Evolutionary conservation across 2,888 invertebrate species (phyloP).

Genomic region (Amblyteles armatorius): DNA sequence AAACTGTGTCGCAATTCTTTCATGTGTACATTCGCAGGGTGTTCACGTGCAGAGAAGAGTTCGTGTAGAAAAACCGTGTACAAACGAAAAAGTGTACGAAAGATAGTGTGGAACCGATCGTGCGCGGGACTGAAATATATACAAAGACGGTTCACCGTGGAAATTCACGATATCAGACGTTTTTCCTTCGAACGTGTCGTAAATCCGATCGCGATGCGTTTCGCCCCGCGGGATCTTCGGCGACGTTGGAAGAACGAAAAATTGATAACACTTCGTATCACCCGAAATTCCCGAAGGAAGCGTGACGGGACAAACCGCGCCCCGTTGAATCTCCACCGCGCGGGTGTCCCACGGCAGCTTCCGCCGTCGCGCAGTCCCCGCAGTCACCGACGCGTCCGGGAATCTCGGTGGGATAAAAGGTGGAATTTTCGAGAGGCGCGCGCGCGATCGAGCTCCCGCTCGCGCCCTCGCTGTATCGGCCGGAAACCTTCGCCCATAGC

Average conservation of each 20-base stretch:
- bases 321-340: neutral
- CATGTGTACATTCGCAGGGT: too few species aligned
- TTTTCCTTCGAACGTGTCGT: neutral
- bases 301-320: neutral
- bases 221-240: neutral
- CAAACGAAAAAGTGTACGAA: too few species aligned
- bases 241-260: neutral
- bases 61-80: too few species aligned
- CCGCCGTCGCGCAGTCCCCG: neutral
- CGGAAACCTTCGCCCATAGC: neutral
- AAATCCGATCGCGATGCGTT: slow-evolving; percentile 22
- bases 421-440: slow-evolving; percentile 38
- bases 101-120: too few species aligned
- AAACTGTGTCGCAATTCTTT: too few species aligned
- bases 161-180: too few species aligned
- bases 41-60: too few species aligned
- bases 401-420: slow-evolving; percentile 57
- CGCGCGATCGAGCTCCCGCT: neutral
- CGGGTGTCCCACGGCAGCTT: neutral
- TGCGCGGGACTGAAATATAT: too few species aligned
- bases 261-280: slow-evolving; percentile 1
- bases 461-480: neutral
- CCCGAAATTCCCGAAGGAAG: slow-evolving; percentile 21
- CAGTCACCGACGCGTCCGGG: slow-evolving; percentile 25
- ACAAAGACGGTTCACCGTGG: too few species aligned